Percentiles rank a stretch among this genome's conserved stretches.
phyloP scores from a whole-genome alignment of 1,140 invertebrate genomes.

The Pseudobourletiella spinata region DNA sequence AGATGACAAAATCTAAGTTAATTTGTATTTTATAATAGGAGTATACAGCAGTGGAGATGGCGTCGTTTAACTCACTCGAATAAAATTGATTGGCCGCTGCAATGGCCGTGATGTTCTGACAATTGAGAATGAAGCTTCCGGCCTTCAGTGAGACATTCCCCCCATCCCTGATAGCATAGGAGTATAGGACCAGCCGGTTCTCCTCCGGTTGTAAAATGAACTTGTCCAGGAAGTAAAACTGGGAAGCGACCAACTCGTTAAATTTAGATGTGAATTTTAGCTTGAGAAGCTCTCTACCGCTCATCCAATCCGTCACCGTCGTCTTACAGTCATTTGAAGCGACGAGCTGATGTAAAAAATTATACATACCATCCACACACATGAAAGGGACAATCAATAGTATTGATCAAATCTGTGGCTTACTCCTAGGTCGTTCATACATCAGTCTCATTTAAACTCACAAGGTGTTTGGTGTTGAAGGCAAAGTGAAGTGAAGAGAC shows the following conservation, averaged over 20 bases:
- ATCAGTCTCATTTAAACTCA: neutral
- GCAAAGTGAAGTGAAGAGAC: slow-evolving; percentile 20
- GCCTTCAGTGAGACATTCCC: slow-evolving; percentile 11
- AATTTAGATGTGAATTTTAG: slow-evolving; percentile 27
- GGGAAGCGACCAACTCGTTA: slow-evolving; percentile 27
- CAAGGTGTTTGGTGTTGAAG: slow-evolving; percentile 19
- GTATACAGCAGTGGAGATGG: neutral
- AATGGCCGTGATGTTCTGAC: slow-evolving; percentile 27
- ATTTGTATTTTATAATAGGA: neutral
- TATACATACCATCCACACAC: too few species aligned
- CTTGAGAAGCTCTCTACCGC: slow-evolving; percentile 7
- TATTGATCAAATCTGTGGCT: neutral
- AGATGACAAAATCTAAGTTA: slow-evolving; percentile 21
- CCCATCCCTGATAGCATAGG: slow-evolving; percentile 2
- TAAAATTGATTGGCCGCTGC: slow-evolving; percentile 32
- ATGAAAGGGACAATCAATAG: slow-evolving; percentile 4
- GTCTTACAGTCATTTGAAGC: slow-evolving; percentile 20
- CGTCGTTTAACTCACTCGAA: slow-evolving; percentile 21
- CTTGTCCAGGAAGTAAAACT: slow-evolving; percentile 35
- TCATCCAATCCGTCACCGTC: slow-evolving; percentile 16
- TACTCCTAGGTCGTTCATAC: neutral
- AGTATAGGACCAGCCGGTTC: slow-evolving; percentile 25
- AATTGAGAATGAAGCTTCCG: slow-evolving; percentile 13
- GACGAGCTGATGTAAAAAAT: slow-evolving; percentile 20
- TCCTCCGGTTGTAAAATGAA: slow-evolving; percentile 31